These are phyloP conservation scores for Excalfactoria chinensis DNA, from an alignment of 2,113 vertebrate species.

Conservation along the genomic window DNA sequence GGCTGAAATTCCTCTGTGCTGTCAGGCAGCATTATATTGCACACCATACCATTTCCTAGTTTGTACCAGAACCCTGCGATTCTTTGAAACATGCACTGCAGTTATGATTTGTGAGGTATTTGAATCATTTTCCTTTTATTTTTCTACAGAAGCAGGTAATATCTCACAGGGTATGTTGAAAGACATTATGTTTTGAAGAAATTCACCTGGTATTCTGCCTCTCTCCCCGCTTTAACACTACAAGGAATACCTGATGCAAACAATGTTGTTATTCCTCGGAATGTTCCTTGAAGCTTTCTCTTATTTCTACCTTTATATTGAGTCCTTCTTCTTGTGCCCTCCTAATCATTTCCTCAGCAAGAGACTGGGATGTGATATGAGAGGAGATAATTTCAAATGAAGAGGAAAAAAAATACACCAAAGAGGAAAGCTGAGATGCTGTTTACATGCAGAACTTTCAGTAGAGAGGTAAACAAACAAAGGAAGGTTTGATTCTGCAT, in stretches of 20 bases:
- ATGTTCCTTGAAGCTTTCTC: slow-evolving; percentile 6
- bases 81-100: not conserved
- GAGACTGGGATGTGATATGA: not conserved
- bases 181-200: not conserved
- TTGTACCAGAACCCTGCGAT: not conserved
- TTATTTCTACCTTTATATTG: not conserved
- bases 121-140: slow-evolving; percentile 43
- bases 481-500: not conserved
- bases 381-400: not conserved
- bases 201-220: not conserved
- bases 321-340: not conserved
- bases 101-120: slow-evolving; percentile 49
- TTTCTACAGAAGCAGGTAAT: slow-evolving; percentile 24
- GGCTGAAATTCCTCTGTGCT: not conserved
- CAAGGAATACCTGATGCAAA: not conserved
- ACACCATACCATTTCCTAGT: not conserved
- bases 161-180: slow-evolving; percentile 27
- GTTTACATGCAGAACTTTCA: not conserved
- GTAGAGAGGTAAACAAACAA: not conserved
- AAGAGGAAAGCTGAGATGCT: not conserved
- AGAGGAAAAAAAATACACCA: not conserved
- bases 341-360: not conserved
- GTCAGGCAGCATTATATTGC: not conserved
- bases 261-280: not conserved
- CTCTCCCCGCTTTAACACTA: not conserved